phyloP scores from a whole-genome alignment of 2,113 vertebrate species.

The Garra rufa region DNA sequence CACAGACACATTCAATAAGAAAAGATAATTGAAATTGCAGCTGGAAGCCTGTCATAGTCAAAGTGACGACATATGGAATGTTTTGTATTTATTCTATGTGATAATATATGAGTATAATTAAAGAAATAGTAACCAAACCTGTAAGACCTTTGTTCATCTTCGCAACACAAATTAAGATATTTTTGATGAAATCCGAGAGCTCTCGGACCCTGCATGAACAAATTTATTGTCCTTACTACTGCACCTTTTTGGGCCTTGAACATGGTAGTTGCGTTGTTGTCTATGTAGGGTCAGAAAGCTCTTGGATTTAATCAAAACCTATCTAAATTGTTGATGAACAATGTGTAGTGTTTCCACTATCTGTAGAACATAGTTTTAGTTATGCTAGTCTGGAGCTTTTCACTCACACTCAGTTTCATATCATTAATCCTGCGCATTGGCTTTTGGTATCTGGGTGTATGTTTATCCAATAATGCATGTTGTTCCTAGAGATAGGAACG shows the following conservation, averaged over 20 bases:
- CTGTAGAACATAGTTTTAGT: not conserved
- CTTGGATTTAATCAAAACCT: no score
- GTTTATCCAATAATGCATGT: conserved; percentile 27
- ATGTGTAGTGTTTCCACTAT: not conserved
- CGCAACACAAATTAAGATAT: no score
- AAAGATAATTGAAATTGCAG: not conserved
- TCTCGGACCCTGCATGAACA: no score
- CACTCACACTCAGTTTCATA: not conserved
- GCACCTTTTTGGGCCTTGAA: no score
- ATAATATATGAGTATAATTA: not conserved
- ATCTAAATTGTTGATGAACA: no score
- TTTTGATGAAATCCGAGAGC: no score
- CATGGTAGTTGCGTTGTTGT: no score
- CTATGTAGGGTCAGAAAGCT: no score
- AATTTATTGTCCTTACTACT: no score
- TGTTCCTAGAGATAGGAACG: conserved; percentile 17
- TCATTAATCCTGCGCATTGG: not conserved
- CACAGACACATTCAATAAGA: conserved; percentile 4
- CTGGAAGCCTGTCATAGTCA: not conserved
- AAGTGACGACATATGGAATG: not conserved
- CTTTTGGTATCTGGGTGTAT: conserved; percentile 11
- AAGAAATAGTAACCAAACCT: no score
- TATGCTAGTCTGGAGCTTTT: not conserved
- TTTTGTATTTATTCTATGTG: not conserved
- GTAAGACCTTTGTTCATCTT: no score